A percentile compares a stretch with the other conserved stretches of the same genome.
Conservation (phyloP, 2,888 invertebrate species). For the Suillia variegata region DNA sequence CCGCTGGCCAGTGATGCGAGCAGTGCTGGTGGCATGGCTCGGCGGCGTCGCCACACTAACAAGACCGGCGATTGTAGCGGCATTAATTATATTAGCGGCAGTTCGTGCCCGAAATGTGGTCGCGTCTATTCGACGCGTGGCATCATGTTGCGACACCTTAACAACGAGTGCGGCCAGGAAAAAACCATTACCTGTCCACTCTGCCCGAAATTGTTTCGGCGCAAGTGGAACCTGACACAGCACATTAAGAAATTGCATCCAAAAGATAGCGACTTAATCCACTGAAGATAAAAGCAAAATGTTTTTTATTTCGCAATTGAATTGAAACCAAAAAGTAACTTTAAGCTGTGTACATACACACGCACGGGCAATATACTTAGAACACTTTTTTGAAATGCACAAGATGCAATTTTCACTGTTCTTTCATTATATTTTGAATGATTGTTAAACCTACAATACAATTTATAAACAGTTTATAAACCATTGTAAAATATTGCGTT, state of each 20-base stretch:
- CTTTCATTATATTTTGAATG: too few species aligned
- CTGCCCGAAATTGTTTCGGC: conserved; percentile 59
- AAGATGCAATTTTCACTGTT: too few species aligned
- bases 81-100: too few species aligned
- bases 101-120: conserved; percentile 35
- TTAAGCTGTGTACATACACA: neutral
- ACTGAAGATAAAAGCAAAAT: neutral
- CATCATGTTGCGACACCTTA: conserved; percentile 42
- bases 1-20: too few species aligned
- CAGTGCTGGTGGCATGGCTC: too few species aligned
- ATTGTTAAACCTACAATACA: too few species aligned
- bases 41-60: neutral
- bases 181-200: conserved; percentile 57
- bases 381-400: neutral
- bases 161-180: conserved; percentile 54
- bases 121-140: conserved; percentile 39
- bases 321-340: neutral
- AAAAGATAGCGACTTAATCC: neutral
- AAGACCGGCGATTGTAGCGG: too few species aligned
- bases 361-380: neutral
- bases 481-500: too few species aligned
- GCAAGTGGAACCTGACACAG: conserved; percentile 63
- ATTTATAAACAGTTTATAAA: too few species aligned
- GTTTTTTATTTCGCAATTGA: neutral
- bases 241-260: conserved; percentile 62